A percentile compares a stretch with the other conserved stretches of the same genome.
Evolutionary conservation across 2,113 vertebrate genomes (phyloP).

Genomic region (Gasterosteus aculeatus): DNA sequence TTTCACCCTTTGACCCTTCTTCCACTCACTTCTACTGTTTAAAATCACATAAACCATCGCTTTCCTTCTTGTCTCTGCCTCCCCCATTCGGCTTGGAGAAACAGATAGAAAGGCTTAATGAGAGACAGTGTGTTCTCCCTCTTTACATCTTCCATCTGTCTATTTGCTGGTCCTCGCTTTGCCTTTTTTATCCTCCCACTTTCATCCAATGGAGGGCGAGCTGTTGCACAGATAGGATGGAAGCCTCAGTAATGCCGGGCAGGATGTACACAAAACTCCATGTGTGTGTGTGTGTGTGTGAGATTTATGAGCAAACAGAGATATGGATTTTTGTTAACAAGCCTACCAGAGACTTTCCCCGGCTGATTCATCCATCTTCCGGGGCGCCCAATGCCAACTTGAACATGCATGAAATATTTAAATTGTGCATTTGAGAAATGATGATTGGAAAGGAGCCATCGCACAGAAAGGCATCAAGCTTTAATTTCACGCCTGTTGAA

Average conservation of each 20-base stretch:
- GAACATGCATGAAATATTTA: background rate
- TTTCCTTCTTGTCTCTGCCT: background rate
- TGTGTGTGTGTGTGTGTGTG: constrained; percentile 5
- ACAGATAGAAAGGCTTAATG: background rate
- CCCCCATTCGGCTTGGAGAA: background rate
- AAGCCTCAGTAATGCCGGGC: constrained; percentile 7
- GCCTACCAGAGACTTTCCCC: background rate
- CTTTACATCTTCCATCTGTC: background rate
- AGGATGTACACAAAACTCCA: constrained; percentile 14
- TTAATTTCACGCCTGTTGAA: no score
- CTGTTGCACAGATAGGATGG: constrained; percentile 32
- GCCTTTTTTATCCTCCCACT: constrained; percentile 7
- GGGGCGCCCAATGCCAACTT: background rate
- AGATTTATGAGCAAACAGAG: background rate
- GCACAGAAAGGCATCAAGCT: no score
- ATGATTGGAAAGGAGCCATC: background rate
- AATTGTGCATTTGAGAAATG: background rate
- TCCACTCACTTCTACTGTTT: constrained; percentile 7
- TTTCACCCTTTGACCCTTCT: constrained; percentile 18
- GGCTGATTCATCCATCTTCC: background rate
- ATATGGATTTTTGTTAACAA: background rate
- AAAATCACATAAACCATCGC: constrained; percentile 31
- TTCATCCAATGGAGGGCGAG: constrained; percentile 12
- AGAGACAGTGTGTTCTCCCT: background rate
- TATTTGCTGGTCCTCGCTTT: background rate